phyloP scores from a whole-genome alignment of 2,797 vertebrate species.

The Brachyrhaphis roseni region DNA sequence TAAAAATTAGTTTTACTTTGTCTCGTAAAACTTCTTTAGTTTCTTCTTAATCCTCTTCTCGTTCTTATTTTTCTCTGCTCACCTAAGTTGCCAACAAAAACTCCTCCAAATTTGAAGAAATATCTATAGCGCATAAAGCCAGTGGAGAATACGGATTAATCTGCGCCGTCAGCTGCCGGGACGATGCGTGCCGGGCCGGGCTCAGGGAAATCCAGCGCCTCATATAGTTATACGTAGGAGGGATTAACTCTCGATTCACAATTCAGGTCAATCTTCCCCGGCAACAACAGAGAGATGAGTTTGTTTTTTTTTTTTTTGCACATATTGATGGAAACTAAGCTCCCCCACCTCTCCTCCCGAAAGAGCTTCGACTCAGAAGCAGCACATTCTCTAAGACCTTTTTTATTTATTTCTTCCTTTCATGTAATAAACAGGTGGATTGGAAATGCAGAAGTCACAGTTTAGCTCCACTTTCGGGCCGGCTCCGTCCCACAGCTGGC shows the following conservation, averaged over 20 bases:
- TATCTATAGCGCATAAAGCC: slow-evolving; percentile 19
- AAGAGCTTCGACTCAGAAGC: slow-evolving; percentile 57
- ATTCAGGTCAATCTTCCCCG: slow-evolving; percentile 77
- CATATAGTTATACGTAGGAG: slow-evolving; percentile 65
- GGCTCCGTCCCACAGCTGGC: slow-evolving; percentile 21
- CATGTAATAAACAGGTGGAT: slow-evolving; percentile 21
- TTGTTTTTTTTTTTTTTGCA: slow-evolving; percentile 39
- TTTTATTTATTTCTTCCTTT: slow-evolving; percentile 11
- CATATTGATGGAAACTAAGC: slow-evolving; percentile 71
- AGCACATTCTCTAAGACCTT: slow-evolving; percentile 11
- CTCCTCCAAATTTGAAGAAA: slow-evolving; percentile 29
- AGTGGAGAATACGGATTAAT: slow-evolving; percentile 57
- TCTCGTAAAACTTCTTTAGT: slow-evolving; percentile 1
- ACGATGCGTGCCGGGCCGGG: slow-evolving; percentile 35
- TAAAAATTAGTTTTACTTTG: neutral
- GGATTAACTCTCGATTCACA: slow-evolving; percentile 77
- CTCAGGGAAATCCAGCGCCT: slow-evolving; percentile 58
- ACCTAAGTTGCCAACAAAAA: slow-evolving; percentile 8
- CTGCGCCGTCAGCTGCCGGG: slow-evolving; percentile 45
- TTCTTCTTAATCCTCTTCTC: neutral
- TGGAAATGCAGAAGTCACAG: slow-evolving; percentile 45
- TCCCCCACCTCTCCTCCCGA: slow-evolving; percentile 9
- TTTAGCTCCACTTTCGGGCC: slow-evolving; percentile 32
- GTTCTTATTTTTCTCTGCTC: neutral
- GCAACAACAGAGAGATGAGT: slow-evolving; percentile 64